A percentile compares a stretch with the other conserved stretches of the same genome.
Conservation (phyloP, 2,113 vertebrate species). For the Laterallus jamaicensis region DNA sequence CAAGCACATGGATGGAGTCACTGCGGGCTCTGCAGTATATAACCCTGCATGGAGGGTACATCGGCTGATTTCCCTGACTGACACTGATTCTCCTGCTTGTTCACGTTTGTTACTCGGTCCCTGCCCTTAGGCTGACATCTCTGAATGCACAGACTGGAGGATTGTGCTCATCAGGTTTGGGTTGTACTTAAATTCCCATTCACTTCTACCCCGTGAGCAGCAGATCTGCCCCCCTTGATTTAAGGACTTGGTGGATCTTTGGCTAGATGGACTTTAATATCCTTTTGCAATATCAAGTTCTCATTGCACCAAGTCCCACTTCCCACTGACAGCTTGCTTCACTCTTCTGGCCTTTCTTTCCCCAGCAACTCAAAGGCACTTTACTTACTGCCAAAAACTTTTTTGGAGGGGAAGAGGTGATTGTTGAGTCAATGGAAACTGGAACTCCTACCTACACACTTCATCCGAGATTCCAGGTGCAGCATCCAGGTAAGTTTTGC, state of each 20-base stretch:
- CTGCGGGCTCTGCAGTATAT: neutral
- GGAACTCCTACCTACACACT: neutral
- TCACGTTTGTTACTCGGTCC: neutral
- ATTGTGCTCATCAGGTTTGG: neutral
- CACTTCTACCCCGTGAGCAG: neutral
- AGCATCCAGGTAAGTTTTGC: neutral
- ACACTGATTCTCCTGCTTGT: neutral
- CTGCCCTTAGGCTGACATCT: neutral
- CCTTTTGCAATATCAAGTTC: neutral
- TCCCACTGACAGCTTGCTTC: neutral
- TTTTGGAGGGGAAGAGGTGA: neutral
- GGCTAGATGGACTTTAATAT: neutral
- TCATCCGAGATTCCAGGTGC: neutral
- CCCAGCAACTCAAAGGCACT: neutral
- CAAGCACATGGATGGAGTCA: neutral
- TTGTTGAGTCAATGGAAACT: neutral
- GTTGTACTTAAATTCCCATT: neutral
- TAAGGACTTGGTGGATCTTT: neutral
- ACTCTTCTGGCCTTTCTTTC: neutral
- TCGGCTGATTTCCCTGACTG: neutral
- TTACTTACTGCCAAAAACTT: neutral
- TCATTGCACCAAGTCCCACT: neutral
- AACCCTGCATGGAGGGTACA: accelerated
- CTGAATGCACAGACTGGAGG: neutral
- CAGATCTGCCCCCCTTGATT: neutral